Conservation (phyloP, 1,140 invertebrate genomes). For the Halesus radiatus region DNA sequence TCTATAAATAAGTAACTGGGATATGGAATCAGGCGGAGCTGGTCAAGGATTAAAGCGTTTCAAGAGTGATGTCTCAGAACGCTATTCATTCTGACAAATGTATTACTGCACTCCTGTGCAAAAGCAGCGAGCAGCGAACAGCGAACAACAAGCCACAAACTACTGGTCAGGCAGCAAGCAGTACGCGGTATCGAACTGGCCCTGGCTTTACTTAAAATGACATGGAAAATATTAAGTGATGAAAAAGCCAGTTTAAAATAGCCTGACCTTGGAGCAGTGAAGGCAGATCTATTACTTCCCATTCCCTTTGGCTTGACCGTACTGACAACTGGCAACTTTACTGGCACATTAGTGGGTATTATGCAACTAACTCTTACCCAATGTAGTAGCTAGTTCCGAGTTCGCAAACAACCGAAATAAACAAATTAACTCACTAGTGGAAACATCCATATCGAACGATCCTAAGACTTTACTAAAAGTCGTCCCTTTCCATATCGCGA, state of each 20-base stretch:
- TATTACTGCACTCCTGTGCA: no score
- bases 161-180: no score
- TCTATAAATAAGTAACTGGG: no score
- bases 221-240: no score
- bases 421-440: not conserved
- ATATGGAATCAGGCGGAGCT: no score
- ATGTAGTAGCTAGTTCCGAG: conserved; percentile 27
- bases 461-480: not conserved
- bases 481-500: conserved; percentile 1
- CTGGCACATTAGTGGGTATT: conserved; percentile 42
- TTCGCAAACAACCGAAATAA: not conserved
- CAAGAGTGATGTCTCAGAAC: no score
- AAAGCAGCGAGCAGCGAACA: no score
- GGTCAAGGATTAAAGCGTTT: no score
- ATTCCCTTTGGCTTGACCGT: conserved; percentile 52
- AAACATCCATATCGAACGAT: not conserved
- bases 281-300: conserved; percentile 31
- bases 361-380: conserved; percentile 47
- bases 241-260: conserved; percentile 25
- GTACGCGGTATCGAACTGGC: no score
- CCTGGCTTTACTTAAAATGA: no score
- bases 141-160: no score
- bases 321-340: not conserved
- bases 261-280: conserved; percentile 46
- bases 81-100: no score